These are phyloP conservation scores for Nomia melanderi DNA, from an alignment of 1,140 invertebrate species.

Conservation along the genomic window DNA sequence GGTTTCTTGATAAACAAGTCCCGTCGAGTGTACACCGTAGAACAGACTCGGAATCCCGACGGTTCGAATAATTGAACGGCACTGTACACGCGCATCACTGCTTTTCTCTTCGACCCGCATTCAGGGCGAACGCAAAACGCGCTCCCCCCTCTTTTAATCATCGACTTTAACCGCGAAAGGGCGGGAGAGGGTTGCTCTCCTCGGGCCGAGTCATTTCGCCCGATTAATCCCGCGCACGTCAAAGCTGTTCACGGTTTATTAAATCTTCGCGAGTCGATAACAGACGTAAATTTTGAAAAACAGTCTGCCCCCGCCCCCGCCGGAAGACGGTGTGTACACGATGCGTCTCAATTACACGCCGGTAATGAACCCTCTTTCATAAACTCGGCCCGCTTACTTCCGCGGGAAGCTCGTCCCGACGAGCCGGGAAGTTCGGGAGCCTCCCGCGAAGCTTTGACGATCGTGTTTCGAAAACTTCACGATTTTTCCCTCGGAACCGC, in stretches of 20 bases:
- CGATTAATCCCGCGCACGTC: background rate
- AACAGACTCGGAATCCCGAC: no score
- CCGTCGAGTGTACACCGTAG: no score
- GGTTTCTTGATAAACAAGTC: no score
- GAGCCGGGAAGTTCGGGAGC: background rate
- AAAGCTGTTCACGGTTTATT: constrained; percentile 3
- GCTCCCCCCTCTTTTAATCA: no score
- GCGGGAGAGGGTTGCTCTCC: background rate
- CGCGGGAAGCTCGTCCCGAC: background rate
- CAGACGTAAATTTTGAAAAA: constrained; percentile 16
- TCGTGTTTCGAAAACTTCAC: background rate
- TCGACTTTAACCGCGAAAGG: background rate
- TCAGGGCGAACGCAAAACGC: background rate
- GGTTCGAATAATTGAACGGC: no score
- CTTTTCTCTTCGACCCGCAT: background rate
- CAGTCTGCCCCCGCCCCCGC: no score
- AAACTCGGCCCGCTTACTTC: background rate
- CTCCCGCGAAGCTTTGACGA: background rate
- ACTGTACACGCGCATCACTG: no score
- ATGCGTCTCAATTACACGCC: constrained; percentile 6
- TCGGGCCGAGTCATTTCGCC: background rate
- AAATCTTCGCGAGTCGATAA: background rate
- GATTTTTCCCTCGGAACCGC: constrained; percentile 2
- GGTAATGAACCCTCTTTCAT: constrained; percentile 19
- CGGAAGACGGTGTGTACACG: background rate